Conservation (phyloP, 2,888 invertebrate genomes). For the Epinotia demarniana region DNA sequence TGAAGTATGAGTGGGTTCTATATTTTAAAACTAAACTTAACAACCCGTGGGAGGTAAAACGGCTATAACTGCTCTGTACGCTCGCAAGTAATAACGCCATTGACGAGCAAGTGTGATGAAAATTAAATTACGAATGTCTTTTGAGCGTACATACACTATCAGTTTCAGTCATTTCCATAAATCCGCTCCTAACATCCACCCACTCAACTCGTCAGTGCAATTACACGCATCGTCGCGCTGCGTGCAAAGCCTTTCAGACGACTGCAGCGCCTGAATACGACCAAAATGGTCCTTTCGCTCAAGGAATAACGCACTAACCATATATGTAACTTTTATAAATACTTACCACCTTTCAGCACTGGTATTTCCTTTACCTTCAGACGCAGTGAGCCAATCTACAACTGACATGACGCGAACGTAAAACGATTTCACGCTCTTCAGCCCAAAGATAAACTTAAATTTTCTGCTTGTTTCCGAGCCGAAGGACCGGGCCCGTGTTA, state of each 20-base stretch:
- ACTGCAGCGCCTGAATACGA: slow-evolving; percentile 9
- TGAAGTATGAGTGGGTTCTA: no score
- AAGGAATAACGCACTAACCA: not conserved
- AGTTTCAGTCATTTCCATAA: not conserved
- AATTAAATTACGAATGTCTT: not conserved
- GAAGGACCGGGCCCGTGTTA: not conserved
- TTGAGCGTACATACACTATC: not conserved
- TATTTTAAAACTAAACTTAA: no score
- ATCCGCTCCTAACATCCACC: slow-evolving; percentile 13
- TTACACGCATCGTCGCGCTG: slow-evolving; percentile 39
- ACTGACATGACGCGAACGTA: slow-evolving; percentile 50
- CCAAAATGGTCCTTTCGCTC: slow-evolving; percentile 10
- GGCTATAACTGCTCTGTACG: no score
- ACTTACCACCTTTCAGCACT: slow-evolving; percentile 1
- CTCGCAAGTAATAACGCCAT: no score
- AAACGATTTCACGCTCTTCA: slow-evolving; percentile 53
- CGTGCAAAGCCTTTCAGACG: slow-evolving; percentile 23
- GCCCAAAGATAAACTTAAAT: slow-evolving; percentile 8
- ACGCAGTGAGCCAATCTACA: slow-evolving; percentile 24
- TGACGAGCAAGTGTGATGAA: no score
- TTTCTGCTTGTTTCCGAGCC: slow-evolving; percentile 1
- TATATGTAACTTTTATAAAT: not conserved
- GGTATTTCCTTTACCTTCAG: not conserved
- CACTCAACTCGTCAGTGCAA: slow-evolving; percentile 26
- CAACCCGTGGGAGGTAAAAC: no score